phyloP scores from a whole-genome alignment of 2,888 invertebrate species.

The Papilio protenor region DNA sequence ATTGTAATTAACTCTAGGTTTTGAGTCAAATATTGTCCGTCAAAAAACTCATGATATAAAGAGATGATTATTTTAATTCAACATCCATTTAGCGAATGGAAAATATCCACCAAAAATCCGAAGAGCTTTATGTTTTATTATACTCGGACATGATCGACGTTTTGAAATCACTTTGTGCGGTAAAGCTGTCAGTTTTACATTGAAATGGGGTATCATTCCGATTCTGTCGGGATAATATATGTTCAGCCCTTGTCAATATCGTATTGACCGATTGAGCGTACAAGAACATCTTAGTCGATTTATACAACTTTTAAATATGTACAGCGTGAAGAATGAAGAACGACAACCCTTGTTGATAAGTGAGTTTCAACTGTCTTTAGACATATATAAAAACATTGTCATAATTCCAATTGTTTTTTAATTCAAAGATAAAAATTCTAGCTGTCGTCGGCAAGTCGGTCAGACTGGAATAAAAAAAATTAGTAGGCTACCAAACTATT shows the following conservation, averaged over 20 bases:
- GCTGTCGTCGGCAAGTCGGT: no score
- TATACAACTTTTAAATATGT: neutral
- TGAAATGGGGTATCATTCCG: constrained; percentile 33
- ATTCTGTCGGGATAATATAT: constrained; percentile 26
- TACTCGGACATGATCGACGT: constrained; percentile 27
- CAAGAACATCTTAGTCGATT: constrained; percentile 20
- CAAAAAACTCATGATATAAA: neutral
- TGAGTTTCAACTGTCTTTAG: neutral
- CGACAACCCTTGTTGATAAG: neutral
- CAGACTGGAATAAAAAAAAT: no score
- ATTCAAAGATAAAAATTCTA: no score
- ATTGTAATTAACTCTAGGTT: no score
- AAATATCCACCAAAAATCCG: neutral
- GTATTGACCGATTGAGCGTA: constrained; percentile 30
- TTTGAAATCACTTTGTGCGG: constrained; percentile 21
- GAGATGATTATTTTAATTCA: neutral
- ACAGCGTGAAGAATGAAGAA: neutral
- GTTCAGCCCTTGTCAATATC: constrained; percentile 30
- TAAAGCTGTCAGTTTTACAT: constrained; percentile 39
- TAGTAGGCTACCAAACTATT: no score
- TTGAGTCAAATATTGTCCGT: no score
- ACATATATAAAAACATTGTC: neutral
- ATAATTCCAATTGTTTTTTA: neutral
- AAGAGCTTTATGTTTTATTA: constrained; percentile 9
- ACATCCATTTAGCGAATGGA: neutral